Evolutionary conservation across 1,140 invertebrate genomes (phyloP).

Genomic region (Schlechtendalia chinensis): DNA sequence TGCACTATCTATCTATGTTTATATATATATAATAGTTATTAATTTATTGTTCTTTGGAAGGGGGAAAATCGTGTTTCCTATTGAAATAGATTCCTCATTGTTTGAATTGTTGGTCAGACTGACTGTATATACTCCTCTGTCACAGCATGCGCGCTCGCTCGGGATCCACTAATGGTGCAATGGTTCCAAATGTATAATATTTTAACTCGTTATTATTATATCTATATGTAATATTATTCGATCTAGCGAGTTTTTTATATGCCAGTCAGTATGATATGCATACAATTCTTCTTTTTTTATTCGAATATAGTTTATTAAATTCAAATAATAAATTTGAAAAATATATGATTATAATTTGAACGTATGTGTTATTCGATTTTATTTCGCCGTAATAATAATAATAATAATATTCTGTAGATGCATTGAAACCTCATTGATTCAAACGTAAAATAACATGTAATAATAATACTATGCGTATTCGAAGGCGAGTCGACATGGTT

Average conservation of each 20-base stretch:
- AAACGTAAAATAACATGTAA: neutral
- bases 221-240: too few species aligned
- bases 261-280: neutral
- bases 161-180: constrained; percentile 23
- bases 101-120: constrained; percentile 49
- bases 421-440: too few species aligned
- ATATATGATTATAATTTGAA: neutral
- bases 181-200: constrained; percentile 23
- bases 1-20: neutral
- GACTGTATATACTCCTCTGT: constrained; percentile 21
- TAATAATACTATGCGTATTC: neutral
- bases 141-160: constrained; percentile 26
- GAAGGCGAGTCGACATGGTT: neutral
- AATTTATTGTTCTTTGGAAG: constrained; percentile 20
- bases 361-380: neutral
- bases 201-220: constrained; percentile 13
- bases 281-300: too few species aligned
- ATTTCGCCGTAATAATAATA: too few species aligned
- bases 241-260: neutral
- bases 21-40: constrained; percentile 28
- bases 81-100: constrained; percentile 45
- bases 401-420: too few species aligned
- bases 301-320: too few species aligned
- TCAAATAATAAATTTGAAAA: neutral
- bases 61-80: constrained; percentile 36